Conservation (phyloP, 2,888 invertebrate species). For the Argyresthia albistria region DNA sequence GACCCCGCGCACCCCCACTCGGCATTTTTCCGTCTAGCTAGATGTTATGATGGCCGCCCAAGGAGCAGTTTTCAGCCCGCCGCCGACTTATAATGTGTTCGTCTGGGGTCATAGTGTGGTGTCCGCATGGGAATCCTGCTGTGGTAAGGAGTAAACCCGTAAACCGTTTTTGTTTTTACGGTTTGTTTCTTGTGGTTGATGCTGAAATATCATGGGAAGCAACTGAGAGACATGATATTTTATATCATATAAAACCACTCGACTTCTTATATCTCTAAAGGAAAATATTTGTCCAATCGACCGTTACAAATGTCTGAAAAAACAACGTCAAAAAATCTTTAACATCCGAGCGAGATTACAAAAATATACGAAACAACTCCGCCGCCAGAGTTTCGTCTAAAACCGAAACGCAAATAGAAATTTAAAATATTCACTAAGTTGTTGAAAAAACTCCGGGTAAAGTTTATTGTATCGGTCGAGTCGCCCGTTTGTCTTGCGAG, state of each 20-base stretch:
- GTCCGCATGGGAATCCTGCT: neutral
- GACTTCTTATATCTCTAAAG: too few relatives aligned
- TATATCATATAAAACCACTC: too few relatives aligned
- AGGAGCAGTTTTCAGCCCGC: constrained; percentile 53
- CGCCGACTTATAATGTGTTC: constrained; percentile 56
- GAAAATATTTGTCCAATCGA: too few relatives aligned
- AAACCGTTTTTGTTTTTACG: neutral
- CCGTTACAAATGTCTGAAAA: too few relatives aligned
- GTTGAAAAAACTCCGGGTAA: constrained; percentile 27
- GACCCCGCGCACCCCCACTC: constrained; percentile 18
- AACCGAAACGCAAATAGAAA: constrained; percentile 42
- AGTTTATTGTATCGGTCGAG: constrained; percentile 44
- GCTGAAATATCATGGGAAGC: too few relatives aligned
- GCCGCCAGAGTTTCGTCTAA: neutral
- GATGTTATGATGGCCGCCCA: constrained; percentile 58
- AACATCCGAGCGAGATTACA: too few relatives aligned
- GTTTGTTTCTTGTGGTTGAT: too few relatives aligned
- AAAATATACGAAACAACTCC: too few relatives aligned
- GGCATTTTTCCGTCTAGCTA: constrained; percentile 53
- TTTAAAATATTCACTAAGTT: constrained; percentile 37
- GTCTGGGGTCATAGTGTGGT: constrained; percentile 8
- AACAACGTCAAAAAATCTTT: too few relatives aligned
- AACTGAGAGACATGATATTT: too few relatives aligned
- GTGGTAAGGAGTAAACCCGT: neutral
- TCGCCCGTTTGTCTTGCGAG: constrained; percentile 42